phyloP scores from a whole-genome alignment of 1,140 invertebrate genomes.

The Apocrypta bakeri region DNA sequence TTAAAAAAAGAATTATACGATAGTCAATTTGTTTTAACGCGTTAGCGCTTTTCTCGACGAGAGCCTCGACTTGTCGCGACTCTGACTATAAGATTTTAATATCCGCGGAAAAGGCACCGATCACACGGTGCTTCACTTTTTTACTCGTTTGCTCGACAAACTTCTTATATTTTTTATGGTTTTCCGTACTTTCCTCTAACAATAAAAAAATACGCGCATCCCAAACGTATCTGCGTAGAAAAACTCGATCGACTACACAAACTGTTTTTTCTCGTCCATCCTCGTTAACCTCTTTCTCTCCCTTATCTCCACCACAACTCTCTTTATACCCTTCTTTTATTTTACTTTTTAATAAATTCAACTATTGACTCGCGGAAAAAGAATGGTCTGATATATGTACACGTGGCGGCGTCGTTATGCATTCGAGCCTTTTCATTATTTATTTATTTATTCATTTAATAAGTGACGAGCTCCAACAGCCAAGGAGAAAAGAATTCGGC shows the following conservation, averaged over 20 bases:
- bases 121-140: neutral
- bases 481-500: constrained; percentile 16
- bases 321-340: constrained; percentile 22
- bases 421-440: constrained; percentile 35
- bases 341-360: constrained; percentile 46
- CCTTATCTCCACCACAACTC: neutral
- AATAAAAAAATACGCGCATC: constrained; percentile 45
- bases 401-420: constrained; percentile 41
- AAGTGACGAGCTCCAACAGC: constrained; percentile 30
- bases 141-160: neutral
- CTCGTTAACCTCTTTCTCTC: neutral
- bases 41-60: neutral
- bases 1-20: constrained; percentile 19
- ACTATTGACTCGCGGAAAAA: constrained; percentile 46
- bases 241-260: constrained; percentile 14
- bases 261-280: neutral
- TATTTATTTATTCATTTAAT: constrained; percentile 19
- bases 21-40: constrained; percentile 24
- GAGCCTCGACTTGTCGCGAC: neutral
- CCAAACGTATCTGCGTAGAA: constrained; percentile 40
- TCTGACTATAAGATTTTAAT: neutral
- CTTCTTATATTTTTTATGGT: neutral
- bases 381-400: constrained; percentile 46
- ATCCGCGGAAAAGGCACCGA: constrained; percentile 13
- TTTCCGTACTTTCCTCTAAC: neutral